phyloP scores from a whole-genome alignment of 2,797 vertebrate species.

The Enteromius unitaeniatus region DNA sequence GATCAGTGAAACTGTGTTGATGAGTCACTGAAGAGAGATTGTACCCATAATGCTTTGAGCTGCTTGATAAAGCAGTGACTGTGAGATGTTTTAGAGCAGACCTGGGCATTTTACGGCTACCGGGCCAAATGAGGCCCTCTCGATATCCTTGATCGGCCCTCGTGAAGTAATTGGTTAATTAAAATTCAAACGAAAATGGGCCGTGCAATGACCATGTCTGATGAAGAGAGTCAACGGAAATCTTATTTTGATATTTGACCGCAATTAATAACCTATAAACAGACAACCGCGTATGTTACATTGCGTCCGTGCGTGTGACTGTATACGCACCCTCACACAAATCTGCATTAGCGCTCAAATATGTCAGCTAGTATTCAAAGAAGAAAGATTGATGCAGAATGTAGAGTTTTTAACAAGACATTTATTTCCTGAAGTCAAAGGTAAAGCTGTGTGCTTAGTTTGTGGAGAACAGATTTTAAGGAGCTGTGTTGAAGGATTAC shows the following conservation, averaged over 20 bases:
- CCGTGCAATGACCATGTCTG: not conserved
- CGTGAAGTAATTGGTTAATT: not conserved
- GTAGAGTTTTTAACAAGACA: conserved; percentile 31
- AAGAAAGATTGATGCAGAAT: conserved; percentile 13
- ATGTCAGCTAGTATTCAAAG: not conserved
- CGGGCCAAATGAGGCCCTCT: no score
- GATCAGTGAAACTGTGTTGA: no score
- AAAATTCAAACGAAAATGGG: not conserved
- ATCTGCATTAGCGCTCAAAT: not conserved
- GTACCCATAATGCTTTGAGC: no score
- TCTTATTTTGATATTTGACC: no score
- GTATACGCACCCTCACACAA: not conserved
- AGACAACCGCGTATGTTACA: not conserved
- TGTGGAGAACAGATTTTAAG: not conserved
- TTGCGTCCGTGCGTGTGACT: not conserved
- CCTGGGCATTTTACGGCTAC: no score
- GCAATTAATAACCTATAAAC: not conserved
- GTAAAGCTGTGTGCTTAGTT: conserved; percentile 1
- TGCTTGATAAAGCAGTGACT: no score
- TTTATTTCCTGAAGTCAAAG: conserved; percentile 9
- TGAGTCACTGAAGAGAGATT: no score
- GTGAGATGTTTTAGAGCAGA: no score
- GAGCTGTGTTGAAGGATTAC: conserved; percentile 12
- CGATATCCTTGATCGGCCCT: no score
- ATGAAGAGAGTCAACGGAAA: no score